These are phyloP conservation scores for Asbolus verrucosus DNA, from an alignment of 1,140 invertebrate genomes.

Conservation along the genomic window DNA sequence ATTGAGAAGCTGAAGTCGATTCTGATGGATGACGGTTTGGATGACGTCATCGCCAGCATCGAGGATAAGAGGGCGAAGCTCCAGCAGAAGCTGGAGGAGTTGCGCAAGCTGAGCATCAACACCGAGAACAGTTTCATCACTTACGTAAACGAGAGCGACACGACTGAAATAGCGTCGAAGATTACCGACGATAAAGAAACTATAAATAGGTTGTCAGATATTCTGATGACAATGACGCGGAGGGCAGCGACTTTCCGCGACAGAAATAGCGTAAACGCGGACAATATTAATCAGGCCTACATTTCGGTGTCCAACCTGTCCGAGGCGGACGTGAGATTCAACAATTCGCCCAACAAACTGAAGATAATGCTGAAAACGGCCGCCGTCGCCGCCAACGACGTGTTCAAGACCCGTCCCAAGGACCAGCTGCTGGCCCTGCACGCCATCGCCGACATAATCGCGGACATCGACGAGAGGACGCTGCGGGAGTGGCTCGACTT, in stretches of 20 bases:
- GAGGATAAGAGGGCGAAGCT: slow-evolving; percentile 61
- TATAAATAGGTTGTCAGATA: slow-evolving; percentile 61
- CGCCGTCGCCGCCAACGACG: slow-evolving; percentile 61
- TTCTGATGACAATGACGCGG: slow-evolving; percentile 61
- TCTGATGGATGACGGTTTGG: slow-evolving; percentile 61
- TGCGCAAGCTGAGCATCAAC: slow-evolving; percentile 58
- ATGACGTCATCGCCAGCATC: slow-evolving; percentile 58
- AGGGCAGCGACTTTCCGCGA: slow-evolving; percentile 60
- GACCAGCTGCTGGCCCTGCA: slow-evolving; percentile 61
- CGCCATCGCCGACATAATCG: slow-evolving; percentile 57
- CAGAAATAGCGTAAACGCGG: slow-evolving; percentile 59
- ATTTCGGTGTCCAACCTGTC: slow-evolving; percentile 48
- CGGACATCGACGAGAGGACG: slow-evolving; percentile 53
- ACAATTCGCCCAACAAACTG: slow-evolving; percentile 54
- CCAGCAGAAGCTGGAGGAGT: slow-evolving; percentile 60
- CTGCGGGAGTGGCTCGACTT: slow-evolving; percentile 57
- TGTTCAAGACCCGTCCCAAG: slow-evolving; percentile 62
- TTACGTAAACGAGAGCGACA: slow-evolving; percentile 59
- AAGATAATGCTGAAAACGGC: slow-evolving; percentile 62
- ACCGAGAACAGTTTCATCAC: slow-evolving; percentile 60
- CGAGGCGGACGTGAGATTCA: slow-evolving; percentile 58
- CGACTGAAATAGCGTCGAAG: slow-evolving; percentile 57
- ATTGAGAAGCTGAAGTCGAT: slow-evolving; percentile 55
- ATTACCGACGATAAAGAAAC: slow-evolving; percentile 59
- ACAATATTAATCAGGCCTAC: slow-evolving; percentile 60